These are phyloP conservation scores for Smutsia gigantea DNA, from an alignment of 2,797 vertebrate genomes.

Conservation along the genomic window DNA sequence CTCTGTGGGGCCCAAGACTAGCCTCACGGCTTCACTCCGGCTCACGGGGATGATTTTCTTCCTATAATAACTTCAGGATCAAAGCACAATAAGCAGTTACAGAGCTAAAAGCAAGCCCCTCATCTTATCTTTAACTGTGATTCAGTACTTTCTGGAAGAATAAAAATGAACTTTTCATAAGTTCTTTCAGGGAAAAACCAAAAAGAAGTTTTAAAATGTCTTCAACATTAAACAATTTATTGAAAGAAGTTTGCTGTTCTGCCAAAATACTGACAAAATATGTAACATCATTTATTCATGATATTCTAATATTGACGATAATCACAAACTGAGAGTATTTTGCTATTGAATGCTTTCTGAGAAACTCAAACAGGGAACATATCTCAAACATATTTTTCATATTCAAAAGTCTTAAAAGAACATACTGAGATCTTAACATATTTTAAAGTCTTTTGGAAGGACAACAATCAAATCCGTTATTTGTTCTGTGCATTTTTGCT, in stretches of 20 bases:
- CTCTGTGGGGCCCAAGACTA: accelerated
- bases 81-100: accelerated
- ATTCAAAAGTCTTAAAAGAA: too few species aligned
- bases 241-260: background rate
- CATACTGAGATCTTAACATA: background rate
- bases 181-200: background rate
- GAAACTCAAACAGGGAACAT: accelerated
- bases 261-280: background rate
- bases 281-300: background rate
- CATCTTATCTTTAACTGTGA: background rate
- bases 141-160: background rate
- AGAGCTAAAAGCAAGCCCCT: accelerated
- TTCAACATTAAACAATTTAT: background rate
- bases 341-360: background rate
- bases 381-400: background rate
- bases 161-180: background rate
- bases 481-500: accelerated
- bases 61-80: accelerated
- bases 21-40: background rate
- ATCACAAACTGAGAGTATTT: accelerated
- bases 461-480: accelerated
- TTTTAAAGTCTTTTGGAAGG: accelerated
- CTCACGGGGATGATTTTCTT: background rate
- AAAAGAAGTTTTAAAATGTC: background rate
- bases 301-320: accelerated